phyloP scores from a whole-genome alignment of 2,797 vertebrate genomes.

The Microctenopoma lineatum region DNA sequence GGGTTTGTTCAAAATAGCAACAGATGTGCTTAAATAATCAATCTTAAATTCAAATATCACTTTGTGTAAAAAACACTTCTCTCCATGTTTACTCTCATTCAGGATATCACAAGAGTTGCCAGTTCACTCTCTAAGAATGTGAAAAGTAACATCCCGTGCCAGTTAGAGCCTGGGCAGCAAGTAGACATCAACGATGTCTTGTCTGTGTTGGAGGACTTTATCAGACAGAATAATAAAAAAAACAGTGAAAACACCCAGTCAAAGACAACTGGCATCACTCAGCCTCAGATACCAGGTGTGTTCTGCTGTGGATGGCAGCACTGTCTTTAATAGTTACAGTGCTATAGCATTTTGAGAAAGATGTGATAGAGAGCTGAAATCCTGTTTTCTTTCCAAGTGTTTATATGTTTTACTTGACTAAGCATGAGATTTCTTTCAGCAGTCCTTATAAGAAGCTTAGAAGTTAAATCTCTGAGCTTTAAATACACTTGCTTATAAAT shows the following conservation, averaged over 20 bases:
- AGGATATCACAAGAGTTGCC: constrained; percentile 88
- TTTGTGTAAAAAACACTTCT: not conserved
- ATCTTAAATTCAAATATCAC: not conserved
- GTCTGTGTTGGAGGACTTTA: constrained; percentile 85
- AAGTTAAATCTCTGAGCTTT: not conserved
- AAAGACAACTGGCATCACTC: constrained; percentile 38
- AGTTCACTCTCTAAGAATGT: constrained; percentile 82
- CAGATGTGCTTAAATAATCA: not conserved
- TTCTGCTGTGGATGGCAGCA: constrained; percentile 1
- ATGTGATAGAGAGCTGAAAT: not conserved
- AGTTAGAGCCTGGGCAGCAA: constrained; percentile 66
- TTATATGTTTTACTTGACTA: not conserved
- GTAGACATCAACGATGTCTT: constrained; percentile 87
- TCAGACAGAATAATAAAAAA: constrained; percentile 80
- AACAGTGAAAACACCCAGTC: constrained; percentile 43
- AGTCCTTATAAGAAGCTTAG: not conserved
- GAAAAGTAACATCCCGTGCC: constrained; percentile 76
- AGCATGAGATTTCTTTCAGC: not conserved
- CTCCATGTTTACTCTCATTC: not conserved
- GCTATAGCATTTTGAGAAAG: too few species aligned
- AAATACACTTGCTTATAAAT: not conserved
- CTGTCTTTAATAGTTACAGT: not conserved
- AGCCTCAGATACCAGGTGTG: constrained; percentile 51
- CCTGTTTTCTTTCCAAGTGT: not conserved
- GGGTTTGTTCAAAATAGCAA: not conserved